Conservation (phyloP, 2,113 vertebrate species). For the Ardeotis arabs region DNA sequence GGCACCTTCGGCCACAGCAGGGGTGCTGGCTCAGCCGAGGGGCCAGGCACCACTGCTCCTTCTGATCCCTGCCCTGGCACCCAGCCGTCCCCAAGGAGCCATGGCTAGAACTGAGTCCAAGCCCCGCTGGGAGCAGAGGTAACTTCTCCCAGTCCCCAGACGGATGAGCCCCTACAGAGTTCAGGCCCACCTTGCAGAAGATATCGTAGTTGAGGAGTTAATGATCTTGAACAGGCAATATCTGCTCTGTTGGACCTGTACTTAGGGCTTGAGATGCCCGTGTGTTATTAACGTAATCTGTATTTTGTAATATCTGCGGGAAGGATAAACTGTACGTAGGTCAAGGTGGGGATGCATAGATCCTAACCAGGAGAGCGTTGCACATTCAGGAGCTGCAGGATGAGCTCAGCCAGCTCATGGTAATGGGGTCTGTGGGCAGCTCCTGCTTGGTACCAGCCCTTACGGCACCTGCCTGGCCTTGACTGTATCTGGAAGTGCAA, state of each 20-base stretch:
- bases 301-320: not conserved
- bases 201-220: accelerated
- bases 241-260: no score
- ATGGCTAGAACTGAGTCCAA: accelerated
- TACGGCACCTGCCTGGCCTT: not conserved
- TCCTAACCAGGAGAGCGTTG: not conserved
- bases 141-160: not conserved
- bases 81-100: accelerated
- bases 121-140: not conserved
- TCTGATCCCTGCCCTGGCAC: no score
- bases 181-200: not conserved
- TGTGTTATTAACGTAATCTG: not conserved
- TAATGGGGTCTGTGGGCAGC: not conserved
- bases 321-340: not conserved
- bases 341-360: not conserved
- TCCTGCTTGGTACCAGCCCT: accelerated
- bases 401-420: not conserved
- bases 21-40: not conserved
- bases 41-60: not conserved
- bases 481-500: not conserved
- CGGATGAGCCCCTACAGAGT: accelerated
- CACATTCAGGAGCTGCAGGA: accelerated
- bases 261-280: not conserved
- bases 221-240: not conserved
- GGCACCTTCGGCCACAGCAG: accelerated